Base-by-base conservation (phyloP, 2,888 invertebrate species). In the Nowickia ferox region DNA sequence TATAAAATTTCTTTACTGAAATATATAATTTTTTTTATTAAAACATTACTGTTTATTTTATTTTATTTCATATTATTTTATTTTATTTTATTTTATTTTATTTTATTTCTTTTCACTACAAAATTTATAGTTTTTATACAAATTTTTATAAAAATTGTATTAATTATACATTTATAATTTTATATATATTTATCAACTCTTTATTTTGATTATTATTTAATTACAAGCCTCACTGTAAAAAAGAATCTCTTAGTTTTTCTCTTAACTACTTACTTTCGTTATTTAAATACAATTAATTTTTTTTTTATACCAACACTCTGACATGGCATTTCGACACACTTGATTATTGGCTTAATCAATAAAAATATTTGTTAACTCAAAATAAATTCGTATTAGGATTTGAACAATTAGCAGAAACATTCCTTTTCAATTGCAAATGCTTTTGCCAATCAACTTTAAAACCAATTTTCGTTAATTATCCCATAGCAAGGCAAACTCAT, bases 391-490 rank as follows among this genome's bases (percentile, higher is more conserved):
- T 38, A 46, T 65, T 59, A 61, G 51, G 44, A 79, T 57, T 79
- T 74, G 46, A 61, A 63, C 86, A 83, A 86, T 86, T 86, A 86
- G 61, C 53, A 46, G 61, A 79, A 83, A 79, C 78, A 86, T 86
- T 86, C 78, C 75, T 53, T 63, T 79, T 44, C 61, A 83, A 66
- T 77, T 75, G 51, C 30, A 42, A 57, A 69, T 76, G 44, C 30
- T 66, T 71, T 77, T 75, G 74, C 75, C 82, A 82, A 86, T 82
- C 82, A 86, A 82, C 38, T 82, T 82, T 82, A 51, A 79, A 83
- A 72, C 71, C 83, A 86, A 86, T 83, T 86, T 86, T 86, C 71
- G 86, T 83, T 86, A 86, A 86, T 86, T 86, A 86, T 76, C 82
- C 83, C 22, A 79, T 63, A 83, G 79, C 76, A 76, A 66, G 17